These are phyloP conservation scores for Peromyscus maniculatus DNA, from an alignment of 2,113 vertebrate genomes.

Conservation along the genomic window DNA sequence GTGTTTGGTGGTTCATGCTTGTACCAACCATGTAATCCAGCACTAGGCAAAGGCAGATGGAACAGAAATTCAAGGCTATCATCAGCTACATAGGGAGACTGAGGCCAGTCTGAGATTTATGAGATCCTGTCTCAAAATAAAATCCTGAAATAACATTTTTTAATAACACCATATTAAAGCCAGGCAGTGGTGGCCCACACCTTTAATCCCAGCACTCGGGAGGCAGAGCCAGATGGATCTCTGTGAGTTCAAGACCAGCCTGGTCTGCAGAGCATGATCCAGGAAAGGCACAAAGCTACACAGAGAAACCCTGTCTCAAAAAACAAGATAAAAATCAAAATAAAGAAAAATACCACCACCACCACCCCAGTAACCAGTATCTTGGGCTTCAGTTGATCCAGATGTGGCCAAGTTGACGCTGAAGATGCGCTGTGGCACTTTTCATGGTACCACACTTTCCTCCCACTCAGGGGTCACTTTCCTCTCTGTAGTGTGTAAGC, in stretches of 20 bases:
- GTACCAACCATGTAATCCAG: too few relatives aligned
- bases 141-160: constrained; percentile 13
- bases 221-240: too few relatives aligned
- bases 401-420: not conserved
- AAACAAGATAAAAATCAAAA: not conserved
- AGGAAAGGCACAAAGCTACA: too few relatives aligned
- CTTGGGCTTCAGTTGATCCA: not conserved
- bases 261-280: too few relatives aligned
- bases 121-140: not conserved
- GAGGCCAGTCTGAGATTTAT: not conserved
- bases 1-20: too few relatives aligned
- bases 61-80: not conserved
- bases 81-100: not conserved
- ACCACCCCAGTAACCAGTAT: not conserved
- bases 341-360: not conserved
- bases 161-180: constrained; percentile 45
- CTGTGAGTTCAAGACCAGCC: too few relatives aligned
- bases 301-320: not conserved
- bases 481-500: not conserved
- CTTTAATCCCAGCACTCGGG: not conserved
- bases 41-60: too few relatives aligned
- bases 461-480: not conserved
- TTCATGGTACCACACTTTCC: not conserved
- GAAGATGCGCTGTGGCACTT: not conserved
- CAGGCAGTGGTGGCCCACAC: not conserved